Evolutionary conservation across 2,888 invertebrate genomes (phyloP).

Genomic region (Microplitis deprimator): DNA sequence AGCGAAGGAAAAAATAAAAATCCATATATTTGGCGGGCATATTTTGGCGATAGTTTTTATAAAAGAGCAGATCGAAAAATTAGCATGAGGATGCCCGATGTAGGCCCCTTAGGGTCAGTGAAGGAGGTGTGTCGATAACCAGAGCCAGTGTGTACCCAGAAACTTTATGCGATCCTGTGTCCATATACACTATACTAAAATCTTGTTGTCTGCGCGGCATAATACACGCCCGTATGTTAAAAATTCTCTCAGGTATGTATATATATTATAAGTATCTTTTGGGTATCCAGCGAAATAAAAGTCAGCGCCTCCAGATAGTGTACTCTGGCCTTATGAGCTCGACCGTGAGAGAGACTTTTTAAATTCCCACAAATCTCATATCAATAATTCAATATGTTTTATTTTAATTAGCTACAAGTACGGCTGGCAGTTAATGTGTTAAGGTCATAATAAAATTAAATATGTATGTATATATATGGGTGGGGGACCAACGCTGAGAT

Average conservation of each 20-base stretch:
- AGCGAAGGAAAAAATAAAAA: not conserved
- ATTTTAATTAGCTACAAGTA: not conserved
- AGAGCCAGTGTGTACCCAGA: constrained; percentile 12
- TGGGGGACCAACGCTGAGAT: constrained; percentile 1
- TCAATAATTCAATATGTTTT: constrained; percentile 1
- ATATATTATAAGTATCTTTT: not conserved
- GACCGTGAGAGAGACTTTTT: not conserved
- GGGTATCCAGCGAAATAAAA: not conserved
- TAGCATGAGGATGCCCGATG: constrained; percentile 8
- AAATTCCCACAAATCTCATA: constrained; percentile 1
- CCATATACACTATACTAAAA: not conserved
- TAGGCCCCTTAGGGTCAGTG: constrained; percentile 1
- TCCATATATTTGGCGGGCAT: not conserved
- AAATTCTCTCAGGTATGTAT: not conserved
- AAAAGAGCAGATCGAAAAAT: constrained; percentile 8
- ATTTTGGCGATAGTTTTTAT: not conserved
- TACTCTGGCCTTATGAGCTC: not conserved
- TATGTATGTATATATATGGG: not conserved
- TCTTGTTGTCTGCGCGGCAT: not conserved
- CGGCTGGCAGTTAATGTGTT: not conserved
- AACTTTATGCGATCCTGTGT: constrained; percentile 6
- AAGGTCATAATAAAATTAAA: constrained; percentile 1
- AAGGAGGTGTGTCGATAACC: constrained; percentile 46
- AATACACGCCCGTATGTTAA: not conserved
- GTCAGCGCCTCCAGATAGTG: not conserved